A percentile compares a stretch with the other conserved stretches of the same genome.
These are phyloP conservation scores for Cheilosia urbana DNA, from an alignment of 2,888 invertebrate species.

Conservation along the genomic window DNA sequence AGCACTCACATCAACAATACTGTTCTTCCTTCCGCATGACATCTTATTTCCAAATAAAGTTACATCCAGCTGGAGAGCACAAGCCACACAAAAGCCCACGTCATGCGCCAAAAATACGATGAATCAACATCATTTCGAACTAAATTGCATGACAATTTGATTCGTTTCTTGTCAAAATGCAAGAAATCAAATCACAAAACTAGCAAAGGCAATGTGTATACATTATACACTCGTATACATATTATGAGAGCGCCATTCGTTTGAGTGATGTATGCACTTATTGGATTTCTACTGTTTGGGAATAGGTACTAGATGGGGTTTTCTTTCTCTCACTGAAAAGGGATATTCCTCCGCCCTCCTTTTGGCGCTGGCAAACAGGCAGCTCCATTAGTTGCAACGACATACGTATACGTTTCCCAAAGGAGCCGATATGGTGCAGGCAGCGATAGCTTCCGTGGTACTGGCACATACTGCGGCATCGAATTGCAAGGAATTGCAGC, in stretches of 20 bases:
- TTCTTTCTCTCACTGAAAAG: slow-evolving; percentile 24
- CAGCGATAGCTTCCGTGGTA: slow-evolving; percentile 14
- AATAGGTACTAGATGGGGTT: slow-evolving; percentile 18
- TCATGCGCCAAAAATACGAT: slow-evolving; percentile 14
- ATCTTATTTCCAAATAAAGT: not conserved
- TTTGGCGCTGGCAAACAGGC: slow-evolving; percentile 39
- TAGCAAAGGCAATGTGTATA: slow-evolving; percentile 30
- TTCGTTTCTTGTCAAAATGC: slow-evolving; percentile 67
- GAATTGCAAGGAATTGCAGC: slow-evolving; percentile 30
- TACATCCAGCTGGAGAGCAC: not conserved
- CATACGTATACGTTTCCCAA: slow-evolving; percentile 42
- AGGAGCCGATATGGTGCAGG: not conserved
- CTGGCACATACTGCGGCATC: slow-evolving; percentile 3
- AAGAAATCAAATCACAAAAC: slow-evolving; percentile 62
- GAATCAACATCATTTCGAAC: slow-evolving; percentile 43
- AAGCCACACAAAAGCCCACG: not conserved
- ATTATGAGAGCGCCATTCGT: slow-evolving; percentile 6
- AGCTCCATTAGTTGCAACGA: slow-evolving; percentile 64
- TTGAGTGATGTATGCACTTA: slow-evolving; percentile 50
- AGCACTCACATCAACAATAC: no score
- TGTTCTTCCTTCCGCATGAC: not conserved
- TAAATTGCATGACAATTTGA: slow-evolving; percentile 68
- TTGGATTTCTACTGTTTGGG: slow-evolving; percentile 47
- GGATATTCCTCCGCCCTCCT: slow-evolving; percentile 37
- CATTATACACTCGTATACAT: not conserved